A percentile compares a stretch with the other conserved stretches of the same genome.
phyloP scores from a whole-genome alignment of 1,140 invertebrate genomes.

The Venustaconcha ellipsiformis region DNA sequence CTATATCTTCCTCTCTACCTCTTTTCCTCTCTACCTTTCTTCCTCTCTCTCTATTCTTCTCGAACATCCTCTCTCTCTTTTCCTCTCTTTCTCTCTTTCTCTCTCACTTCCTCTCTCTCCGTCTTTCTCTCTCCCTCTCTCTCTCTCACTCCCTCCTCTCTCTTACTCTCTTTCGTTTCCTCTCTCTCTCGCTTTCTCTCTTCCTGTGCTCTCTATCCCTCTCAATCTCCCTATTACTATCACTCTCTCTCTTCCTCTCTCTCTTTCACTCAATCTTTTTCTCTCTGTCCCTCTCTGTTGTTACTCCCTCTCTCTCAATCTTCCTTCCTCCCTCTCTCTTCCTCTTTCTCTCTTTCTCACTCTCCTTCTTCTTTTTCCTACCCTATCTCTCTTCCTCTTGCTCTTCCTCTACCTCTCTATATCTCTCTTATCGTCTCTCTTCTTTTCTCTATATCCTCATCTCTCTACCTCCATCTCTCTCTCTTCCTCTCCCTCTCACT shows the following conservation, averaged over 20 bases:
- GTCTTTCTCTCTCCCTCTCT: not conserved
- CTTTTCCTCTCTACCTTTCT: too few relatives aligned
- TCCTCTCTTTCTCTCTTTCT: not conserved
- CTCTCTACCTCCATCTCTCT: too few relatives aligned
- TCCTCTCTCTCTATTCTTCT: not conserved
- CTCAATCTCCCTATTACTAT: not conserved
- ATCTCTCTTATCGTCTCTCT: too few relatives aligned
- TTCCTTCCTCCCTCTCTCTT: constrained; percentile 7
- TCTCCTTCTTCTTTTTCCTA: too few relatives aligned
- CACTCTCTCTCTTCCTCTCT: not conserved
- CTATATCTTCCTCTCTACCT: too few relatives aligned
- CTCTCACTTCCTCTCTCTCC: too few relatives aligned
- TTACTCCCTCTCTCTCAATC: constrained; percentile 3
- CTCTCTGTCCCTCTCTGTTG: constrained; percentile 4
- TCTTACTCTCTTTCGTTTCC: constrained; percentile 1
- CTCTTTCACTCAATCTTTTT: not conserved
- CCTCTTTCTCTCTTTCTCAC: constrained; percentile 9
- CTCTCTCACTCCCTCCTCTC: too few relatives aligned
- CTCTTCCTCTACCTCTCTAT: too few relatives aligned
- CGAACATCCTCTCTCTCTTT: not conserved
- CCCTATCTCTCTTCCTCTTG: too few relatives aligned
- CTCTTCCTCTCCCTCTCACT: too few relatives aligned
- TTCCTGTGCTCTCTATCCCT: constrained; percentile 2
- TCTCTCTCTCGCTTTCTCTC: constrained; percentile 20
- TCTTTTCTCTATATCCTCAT: too few relatives aligned